Conservation (phyloP, 1,140 invertebrate genomes). For the Bombus waltoni region DNA sequence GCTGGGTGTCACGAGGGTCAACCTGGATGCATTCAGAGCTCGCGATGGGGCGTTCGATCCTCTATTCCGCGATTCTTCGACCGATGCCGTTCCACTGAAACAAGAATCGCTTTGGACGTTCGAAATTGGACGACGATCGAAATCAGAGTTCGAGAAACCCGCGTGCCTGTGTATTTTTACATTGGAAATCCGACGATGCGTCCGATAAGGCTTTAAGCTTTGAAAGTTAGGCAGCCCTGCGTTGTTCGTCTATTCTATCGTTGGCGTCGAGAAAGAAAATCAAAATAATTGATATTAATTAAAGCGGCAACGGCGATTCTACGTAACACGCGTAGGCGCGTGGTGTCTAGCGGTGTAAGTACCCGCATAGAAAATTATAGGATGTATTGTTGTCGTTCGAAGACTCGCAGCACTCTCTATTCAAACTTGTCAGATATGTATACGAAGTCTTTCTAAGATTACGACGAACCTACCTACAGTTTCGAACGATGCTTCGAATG, state of each 20-base stretch:
- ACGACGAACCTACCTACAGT: not conserved
- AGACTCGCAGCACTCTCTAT: not conserved
- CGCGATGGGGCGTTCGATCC: not conserved
- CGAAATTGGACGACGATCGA: not conserved
- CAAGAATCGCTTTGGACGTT: not conserved
- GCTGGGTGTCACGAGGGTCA: constrained; percentile 25
- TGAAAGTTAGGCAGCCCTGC: too few species aligned
- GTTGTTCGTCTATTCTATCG: too few species aligned
- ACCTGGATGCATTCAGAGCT: constrained; percentile 21
- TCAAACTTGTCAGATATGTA: not conserved
- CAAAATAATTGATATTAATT: not conserved
- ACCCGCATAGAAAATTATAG: constrained; percentile 18
- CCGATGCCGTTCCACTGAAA: too few species aligned
- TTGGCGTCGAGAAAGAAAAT: not conserved
- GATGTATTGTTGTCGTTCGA: not conserved
- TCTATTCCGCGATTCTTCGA: not conserved
- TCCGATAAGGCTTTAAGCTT: too few species aligned
- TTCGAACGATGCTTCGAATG: not conserved
- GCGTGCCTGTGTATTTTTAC: not conserved
- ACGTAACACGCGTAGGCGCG: not conserved
- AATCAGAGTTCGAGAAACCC: not conserved
- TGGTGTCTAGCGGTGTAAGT: not conserved
- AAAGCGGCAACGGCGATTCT: not conserved
- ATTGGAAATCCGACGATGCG: not conserved
- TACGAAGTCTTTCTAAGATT: constrained; percentile 9